Evolutionary conservation across 2,888 invertebrate genomes (phyloP).

Genomic region (Oxytorus armatus): DNA sequence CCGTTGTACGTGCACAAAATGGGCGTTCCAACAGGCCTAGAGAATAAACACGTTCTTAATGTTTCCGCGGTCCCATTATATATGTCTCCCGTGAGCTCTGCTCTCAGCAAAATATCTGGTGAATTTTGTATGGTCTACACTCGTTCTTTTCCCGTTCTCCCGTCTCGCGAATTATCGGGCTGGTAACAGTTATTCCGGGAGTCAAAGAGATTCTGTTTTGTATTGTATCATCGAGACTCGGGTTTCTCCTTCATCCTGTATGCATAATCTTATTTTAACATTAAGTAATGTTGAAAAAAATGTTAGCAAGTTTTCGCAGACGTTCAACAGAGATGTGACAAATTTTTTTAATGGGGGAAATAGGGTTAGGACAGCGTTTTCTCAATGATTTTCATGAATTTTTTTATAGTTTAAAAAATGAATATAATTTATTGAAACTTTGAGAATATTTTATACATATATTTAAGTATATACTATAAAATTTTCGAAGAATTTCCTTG

Average conservation of each 20-base stretch:
- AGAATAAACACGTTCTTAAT: constrained; percentile 77
- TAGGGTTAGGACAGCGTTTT: too few species aligned
- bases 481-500: too few species aligned
- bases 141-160: not conserved
- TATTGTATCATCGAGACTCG: not conserved
- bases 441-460: too few species aligned
- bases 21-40: constrained; percentile 58
- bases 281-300: too few species aligned
- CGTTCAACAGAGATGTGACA: too few species aligned
- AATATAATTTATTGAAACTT: too few species aligned
- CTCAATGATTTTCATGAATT: too few species aligned
- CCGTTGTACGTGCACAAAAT: constrained; percentile 14
- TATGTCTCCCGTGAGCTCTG: constrained; percentile 27
- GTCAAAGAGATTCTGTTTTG: not conserved
- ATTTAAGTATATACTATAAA: too few species aligned
- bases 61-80: constrained; percentile 70
- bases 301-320: too few species aligned
- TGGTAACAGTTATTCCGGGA: constrained; percentile 16
- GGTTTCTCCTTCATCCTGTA: not conserved
- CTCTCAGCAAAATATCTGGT: constrained; percentile 2
- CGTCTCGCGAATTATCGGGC: constrained; percentile 16
- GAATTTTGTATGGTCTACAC: not conserved
- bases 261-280: not conserved
- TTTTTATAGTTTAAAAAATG: too few species aligned
- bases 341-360: too few species aligned